phyloP scores from a whole-genome alignment of 1,140 invertebrate genomes.

The Coenobita brevimanus region DNA sequence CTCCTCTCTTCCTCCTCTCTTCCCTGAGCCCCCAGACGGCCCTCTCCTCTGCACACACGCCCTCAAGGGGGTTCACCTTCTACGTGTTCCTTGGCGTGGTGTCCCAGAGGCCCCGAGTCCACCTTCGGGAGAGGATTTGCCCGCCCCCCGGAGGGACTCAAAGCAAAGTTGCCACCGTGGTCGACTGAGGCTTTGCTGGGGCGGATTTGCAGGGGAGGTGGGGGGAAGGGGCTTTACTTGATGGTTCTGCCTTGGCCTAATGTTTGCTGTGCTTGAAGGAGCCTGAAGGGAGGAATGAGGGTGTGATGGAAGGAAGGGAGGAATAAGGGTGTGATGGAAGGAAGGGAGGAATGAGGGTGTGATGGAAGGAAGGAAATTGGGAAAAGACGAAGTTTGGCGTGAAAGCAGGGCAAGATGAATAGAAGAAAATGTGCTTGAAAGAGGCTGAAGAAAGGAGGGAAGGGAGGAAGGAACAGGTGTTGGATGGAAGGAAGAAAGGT shows the following conservation, averaged over 20 bases:
- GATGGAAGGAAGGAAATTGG: neutral
- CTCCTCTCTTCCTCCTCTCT: neutral
- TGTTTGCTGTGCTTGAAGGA: slow-evolving; percentile 24
- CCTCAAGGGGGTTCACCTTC: slow-evolving; percentile 29
- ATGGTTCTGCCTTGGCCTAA: neutral
- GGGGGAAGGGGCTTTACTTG: slow-evolving; percentile 2
- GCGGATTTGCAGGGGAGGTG: slow-evolving; percentile 31
- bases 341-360: neutral
- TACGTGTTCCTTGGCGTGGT: slow-evolving; percentile 36
- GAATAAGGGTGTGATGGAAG: neutral
- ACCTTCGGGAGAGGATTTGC: slow-evolving; percentile 56
- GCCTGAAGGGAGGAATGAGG: neutral
- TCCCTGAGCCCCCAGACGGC: neutral
- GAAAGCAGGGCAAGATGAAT: too few relatives aligned
- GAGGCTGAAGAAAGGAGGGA: neutral
- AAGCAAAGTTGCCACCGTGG: slow-evolving; percentile 51
- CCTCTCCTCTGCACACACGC: neutral
- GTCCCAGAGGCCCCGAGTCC: slow-evolving; percentile 22
- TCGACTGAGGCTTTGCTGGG: slow-evolving; percentile 40
- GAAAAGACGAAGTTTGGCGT: too few relatives aligned
- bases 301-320: neutral
- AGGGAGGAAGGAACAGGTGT: too few relatives aligned
- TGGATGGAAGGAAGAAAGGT: neutral
- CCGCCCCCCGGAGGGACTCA: slow-evolving; percentile 35
- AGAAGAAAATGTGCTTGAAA: neutral